A percentile compares a stretch with the other conserved stretches of the same genome.
Conservation (phyloP, 2,888 invertebrate species). For the Scaptomyza flava region DNA sequence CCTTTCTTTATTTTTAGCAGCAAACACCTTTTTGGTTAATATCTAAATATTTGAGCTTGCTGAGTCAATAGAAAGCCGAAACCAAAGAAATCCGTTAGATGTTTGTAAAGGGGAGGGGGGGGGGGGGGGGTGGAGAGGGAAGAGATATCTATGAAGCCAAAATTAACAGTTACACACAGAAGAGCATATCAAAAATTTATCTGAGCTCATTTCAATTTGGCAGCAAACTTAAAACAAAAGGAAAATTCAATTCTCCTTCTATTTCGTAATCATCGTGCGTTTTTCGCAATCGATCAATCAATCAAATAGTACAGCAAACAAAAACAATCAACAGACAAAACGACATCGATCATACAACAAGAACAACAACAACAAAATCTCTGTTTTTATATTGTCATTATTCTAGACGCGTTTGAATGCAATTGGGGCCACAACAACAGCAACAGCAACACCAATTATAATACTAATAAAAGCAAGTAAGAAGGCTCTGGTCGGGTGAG, state of each 20-base stretch:
- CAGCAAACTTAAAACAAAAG: too few species aligned
- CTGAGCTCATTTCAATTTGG: too few species aligned
- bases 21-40: constrained; percentile 64
- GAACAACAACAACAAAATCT: constrained; percentile 3
- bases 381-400: constrained; percentile 1
- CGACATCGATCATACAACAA: constrained; percentile 34
- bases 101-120: too few species aligned
- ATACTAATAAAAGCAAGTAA: too few species aligned
- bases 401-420: not conserved
- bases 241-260: too few species aligned
- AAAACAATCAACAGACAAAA: constrained; percentile 6
- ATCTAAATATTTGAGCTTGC: constrained; percentile 62
- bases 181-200: too few species aligned
- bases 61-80: constrained; percentile 51
- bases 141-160: too few species aligned
- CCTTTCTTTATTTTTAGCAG: constrained; percentile 26
- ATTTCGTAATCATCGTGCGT: too few species aligned
- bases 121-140: not conserved
- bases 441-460: too few species aligned
- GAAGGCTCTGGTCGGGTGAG: too few species aligned
- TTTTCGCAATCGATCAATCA: constrained; percentile 36
- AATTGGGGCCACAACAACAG: too few species aligned
- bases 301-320: constrained; percentile 11
- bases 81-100: constrained; percentile 23
- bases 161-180: too few species aligned